Base-by-base conservation (phyloP, 2,888 invertebrate species). In the Linyphia triangularis region DNA sequence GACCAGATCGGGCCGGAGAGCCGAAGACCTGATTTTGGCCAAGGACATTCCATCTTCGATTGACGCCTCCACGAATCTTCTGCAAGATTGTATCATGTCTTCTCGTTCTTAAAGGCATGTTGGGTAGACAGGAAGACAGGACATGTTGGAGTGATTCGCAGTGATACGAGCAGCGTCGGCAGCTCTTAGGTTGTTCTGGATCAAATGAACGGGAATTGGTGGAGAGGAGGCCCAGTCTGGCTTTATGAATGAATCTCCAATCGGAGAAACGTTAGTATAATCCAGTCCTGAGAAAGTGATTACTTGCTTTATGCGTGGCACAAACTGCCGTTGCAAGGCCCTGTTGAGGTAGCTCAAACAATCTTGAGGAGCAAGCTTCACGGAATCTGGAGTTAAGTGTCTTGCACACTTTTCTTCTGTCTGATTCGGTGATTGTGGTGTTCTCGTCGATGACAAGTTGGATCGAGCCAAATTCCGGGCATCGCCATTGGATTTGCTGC, bases 381-480 rank as follows among this genome's bases (percentile, higher is more conserved):
- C 43, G 70, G 0, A 70, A 26, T 13, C 7, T 0, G 2, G n/a
- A 2, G 1, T 22, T n/a, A 10, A 69, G 33, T 0, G 19, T 9
- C 0, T 9, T 1, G 16, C 37, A 3, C 0, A 70, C 10, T 9
- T 24, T 43, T 0, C 26, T 24, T 0, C 51, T 0, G 24, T 2
- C 2, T 0, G 24, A 1, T 4, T 0, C 0, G n/a, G n/a, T n/a
- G 0, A 6, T 28, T 0, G 51, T 4, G 22, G 1, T 24, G 0
- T 13, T 2, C 0, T 40, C 69, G 0, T 22, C 22, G 9, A 30
- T 16, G 1, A 0, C 0, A 0, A 65, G 0, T 0, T 13, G 10
- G 0, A 30, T 13, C n/a, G 16, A 13, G 0, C 10, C 9, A 4
- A 16, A 10, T 0, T 65, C 30, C 4, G 7, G 4, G 19, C 28